Conservation (phyloP, 2,797 vertebrate genomes). For the Xenopus petersii region DNA sequence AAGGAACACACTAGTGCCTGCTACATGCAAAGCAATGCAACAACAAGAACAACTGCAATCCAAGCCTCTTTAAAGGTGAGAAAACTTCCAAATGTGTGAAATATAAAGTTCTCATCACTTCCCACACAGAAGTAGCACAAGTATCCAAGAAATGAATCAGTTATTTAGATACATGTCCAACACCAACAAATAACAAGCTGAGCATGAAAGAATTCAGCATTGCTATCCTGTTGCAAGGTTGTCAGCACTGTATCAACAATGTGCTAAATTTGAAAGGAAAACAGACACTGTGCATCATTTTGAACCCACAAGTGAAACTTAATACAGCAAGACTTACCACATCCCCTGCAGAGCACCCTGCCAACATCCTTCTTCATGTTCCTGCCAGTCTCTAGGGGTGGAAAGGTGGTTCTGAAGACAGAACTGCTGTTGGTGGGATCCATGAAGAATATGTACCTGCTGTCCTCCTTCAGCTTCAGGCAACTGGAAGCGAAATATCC, state of each 20-base stretch:
- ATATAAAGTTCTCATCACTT: background rate
- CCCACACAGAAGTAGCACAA: background rate
- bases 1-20: too few species aligned
- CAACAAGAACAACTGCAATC: too few species aligned
- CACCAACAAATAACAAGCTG: too few species aligned
- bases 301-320: background rate
- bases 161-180: too few species aligned
- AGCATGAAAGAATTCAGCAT: too few species aligned
- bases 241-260: too few species aligned
- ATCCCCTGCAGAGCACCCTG: constrained; percentile 69
- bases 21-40: too few species aligned
- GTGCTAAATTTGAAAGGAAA: too few species aligned
- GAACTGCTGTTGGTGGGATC: constrained; percentile 68
- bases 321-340: constrained; percentile 67
- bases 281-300: too few species aligned
- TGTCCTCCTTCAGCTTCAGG: constrained; percentile 61
- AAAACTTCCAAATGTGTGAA: background rate
- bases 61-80: background rate
- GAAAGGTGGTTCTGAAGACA: constrained; percentile 65
- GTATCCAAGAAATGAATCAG: background rate
- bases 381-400: constrained; percentile 69
- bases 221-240: too few species aligned
- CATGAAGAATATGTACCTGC: constrained; percentile 76
- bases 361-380: constrained; percentile 66
- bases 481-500: constrained; percentile 59